phyloP scores from a whole-genome alignment of 2,113 vertebrate species.

The Madoqua kirkii region DNA sequence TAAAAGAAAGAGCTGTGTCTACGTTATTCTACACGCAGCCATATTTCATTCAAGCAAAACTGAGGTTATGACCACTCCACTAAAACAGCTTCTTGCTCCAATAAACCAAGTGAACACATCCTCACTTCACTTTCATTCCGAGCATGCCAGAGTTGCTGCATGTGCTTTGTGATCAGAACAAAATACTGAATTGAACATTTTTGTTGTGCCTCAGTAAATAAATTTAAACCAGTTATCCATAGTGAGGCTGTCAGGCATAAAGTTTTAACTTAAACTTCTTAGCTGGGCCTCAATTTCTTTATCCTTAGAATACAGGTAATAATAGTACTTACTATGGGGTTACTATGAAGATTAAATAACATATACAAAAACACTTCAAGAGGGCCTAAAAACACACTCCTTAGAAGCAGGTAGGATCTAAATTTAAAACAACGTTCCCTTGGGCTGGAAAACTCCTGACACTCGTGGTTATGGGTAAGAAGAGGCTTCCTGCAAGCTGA shows the following conservation, averaged over 20 bases:
- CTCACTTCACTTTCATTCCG: background rate
- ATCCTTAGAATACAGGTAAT: background rate
- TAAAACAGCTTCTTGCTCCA: background rate
- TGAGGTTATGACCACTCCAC: background rate
- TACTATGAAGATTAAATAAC: background rate
- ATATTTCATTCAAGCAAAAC: background rate
- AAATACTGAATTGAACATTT: background rate
- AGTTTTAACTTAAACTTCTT: background rate
- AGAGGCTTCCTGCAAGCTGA: background rate
- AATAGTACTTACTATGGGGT: background rate
- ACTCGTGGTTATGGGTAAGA: background rate
- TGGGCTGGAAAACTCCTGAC: background rate
- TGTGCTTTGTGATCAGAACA: background rate
- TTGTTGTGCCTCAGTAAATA: background rate
- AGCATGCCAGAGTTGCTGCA: fast-evolving
- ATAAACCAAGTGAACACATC: background rate
- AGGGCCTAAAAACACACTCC: background rate
- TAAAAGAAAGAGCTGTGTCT: background rate
- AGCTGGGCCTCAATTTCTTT: background rate
- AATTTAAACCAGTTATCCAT: background rate
- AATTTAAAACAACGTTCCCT: background rate
- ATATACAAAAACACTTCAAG: background rate
- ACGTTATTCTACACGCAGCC: background rate
- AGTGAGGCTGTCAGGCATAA: background rate
- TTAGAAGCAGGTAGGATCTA: background rate